Base-by-base conservation (phyloP, 2,113 vertebrate species). In the Pteropus alecto region DNA sequence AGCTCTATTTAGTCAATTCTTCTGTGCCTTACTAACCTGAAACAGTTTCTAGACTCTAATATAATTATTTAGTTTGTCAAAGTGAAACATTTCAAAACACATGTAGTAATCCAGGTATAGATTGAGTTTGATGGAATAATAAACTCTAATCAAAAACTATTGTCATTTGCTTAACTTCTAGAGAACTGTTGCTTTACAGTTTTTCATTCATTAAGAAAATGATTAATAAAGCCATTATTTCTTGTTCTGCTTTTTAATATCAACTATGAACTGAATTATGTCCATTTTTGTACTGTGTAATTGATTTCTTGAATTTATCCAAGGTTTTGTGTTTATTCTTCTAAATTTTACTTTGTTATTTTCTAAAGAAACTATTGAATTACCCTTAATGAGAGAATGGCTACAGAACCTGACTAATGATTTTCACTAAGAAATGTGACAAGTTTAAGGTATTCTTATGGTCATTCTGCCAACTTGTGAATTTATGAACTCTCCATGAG, bases 291-390 rank as follows among this genome's bases (percentile, higher is more conserved):
- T 46, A 77, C n/a, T 70, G 7, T 46, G 7, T 15, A 14, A 87
- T n/a, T 63, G 13, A 84, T 54, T 73, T 61, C 33, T 90, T 92
- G 26, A 94, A 92, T 94, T 79, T 90, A 90, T 76, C 93, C n/a
- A 70, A 79, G 21, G 19, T 84, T 84, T 93, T 95, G 5, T 28
- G 89, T 95, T 78, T 6, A 13, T 81, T 95, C 26, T 58, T 86
- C 1, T 61, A 96, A 82, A 63, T 89, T 74, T 73, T 67, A 38
- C 6, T 60, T 96, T 14, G 5, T 41, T 82, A 18, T 96, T 95
- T 92, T 86, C 60, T 91, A 56, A 95, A 92, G 43, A 94, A 77
- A 26, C 38, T 58, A 41, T 84, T 70, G 9, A 24, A 35, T 70
- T 83, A 16, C 6, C 24, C 22, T 84, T 30, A 54, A 1, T 30